phyloP scores from a whole-genome alignment of 1,140 invertebrate genomes.

The Lordiphosa clarofinis region DNA sequence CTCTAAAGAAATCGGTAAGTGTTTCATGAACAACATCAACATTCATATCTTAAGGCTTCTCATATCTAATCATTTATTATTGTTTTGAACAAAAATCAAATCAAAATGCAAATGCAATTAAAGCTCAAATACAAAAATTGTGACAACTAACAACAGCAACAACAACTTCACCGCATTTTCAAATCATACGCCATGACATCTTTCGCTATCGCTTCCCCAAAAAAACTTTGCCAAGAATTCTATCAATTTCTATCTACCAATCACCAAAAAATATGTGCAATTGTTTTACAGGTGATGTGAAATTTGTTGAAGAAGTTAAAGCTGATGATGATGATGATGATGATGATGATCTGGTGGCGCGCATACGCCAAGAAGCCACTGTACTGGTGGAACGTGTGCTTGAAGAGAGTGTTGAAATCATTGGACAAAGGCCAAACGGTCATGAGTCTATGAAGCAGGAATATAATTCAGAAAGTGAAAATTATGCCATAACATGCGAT shows the following conservation, averaged over 20 bases:
- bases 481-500: conserved; percentile 79
- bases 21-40: neutral
- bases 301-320: conserved; percentile 66
- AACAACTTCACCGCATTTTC: conserved; percentile 50
- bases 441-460: conserved; percentile 58
- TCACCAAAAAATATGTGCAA: conserved; percentile 52
- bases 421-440: conserved; percentile 63
- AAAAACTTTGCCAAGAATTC: conserved; percentile 12
- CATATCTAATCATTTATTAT: conserved; percentile 19
- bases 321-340: conserved; percentile 52
- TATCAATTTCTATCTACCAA: conserved; percentile 63
- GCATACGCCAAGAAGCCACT: conserved; percentile 71
- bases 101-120: conserved; percentile 66
- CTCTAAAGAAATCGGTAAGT: conserved; percentile 49
- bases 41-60: conserved; percentile 23
- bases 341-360: conserved; percentile 51
- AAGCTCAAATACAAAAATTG: conserved; percentile 43
- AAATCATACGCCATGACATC: conserved; percentile 32
- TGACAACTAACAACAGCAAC: conserved; percentile 32
- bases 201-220: conserved; percentile 35
- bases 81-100: conserved; percentile 33
- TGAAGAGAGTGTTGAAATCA: conserved; percentile 74
- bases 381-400: conserved; percentile 77
- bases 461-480: conserved; percentile 79
- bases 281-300: conserved; percentile 72